A percentile compares a stretch with the other conserved stretches of the same genome.
phyloP scores from a whole-genome alignment of 30 jellyfish, hydroid and myxozoan genomes.

The Hydra vulgaris region DNA sequence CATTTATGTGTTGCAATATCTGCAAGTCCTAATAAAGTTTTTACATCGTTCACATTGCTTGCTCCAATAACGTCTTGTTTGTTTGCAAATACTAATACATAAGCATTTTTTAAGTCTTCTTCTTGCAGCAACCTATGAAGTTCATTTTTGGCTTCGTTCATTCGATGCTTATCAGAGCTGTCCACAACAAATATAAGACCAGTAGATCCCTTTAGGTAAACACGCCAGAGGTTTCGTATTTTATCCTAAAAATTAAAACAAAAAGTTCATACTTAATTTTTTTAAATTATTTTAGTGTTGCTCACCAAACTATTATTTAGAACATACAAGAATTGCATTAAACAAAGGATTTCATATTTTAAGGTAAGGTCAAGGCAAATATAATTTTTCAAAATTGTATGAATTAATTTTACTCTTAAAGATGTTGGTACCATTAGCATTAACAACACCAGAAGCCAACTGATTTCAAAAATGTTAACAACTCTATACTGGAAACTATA shows the following conservation, averaged over 20 bases:
- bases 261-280: neutral
- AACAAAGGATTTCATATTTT: neutral
- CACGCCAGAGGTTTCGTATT: slow-evolving; percentile 94
- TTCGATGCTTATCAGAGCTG: slow-evolving; percentile 75
- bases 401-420: too few relatives aligned
- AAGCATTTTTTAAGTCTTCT: slow-evolving; percentile 81
- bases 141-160: slow-evolving; percentile 80
- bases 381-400: too few relatives aligned
- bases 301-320: too few relatives aligned
- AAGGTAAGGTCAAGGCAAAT: neutral
- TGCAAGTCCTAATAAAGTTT: slow-evolving; percentile 57
- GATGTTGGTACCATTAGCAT: too few relatives aligned
- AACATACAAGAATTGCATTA: neutral
- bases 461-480: too few relatives aligned
- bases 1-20: slow-evolving; percentile 65
- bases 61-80: slow-evolving; percentile 98
- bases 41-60: slow-evolving; percentile 65
- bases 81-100: slow-evolving; percentile 85
- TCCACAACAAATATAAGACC: slow-evolving; percentile 88
- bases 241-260: slow-evolving; percentile 37
- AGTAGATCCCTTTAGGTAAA: slow-evolving; percentile 84
- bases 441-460: too few relatives aligned
- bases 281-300: neutral
- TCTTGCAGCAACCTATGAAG: slow-evolving; percentile 57
- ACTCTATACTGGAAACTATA: too few relatives aligned